Evolutionary conservation across 2,113 vertebrate genomes (phyloP), one percentile per base, ranked within the genome.

Genomic region (Takifugu flavidus): DNA sequence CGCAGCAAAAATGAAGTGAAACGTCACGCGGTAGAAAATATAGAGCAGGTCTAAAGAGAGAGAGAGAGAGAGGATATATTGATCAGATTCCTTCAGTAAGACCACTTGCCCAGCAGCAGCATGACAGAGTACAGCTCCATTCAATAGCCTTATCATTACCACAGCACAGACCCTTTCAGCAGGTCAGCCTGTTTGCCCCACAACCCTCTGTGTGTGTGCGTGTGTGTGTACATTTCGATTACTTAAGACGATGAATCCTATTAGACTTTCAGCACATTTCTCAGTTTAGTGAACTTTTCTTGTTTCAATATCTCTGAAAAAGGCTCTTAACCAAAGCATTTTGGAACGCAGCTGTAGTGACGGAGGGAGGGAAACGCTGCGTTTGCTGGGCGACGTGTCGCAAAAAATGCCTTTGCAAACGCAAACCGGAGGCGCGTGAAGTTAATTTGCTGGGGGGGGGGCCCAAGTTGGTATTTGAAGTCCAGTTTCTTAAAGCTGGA

Each of bases 141-240:
- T 85, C 88, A 75, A 88, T 83, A 85, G 61, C 67, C 82, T 83
- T 80, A 87, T 88, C 82, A 83, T 89, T 85, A 88, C 77, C 74
- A 61, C 69, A 78, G 78, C 75, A 82, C 77, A 71, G 75, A 79
- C 70, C 63, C 80, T 72, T 76, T 76, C 84, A 79, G 69, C 62
- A 71, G 82, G 87, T 84, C 79, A 83, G 55, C 62, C 70, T 70
- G 73, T 79, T 78, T 84, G 81, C 74, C 79, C 68, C 54, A 49
- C 31, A 39, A 43, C 72, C 75, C 56, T 25, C 43, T 55, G 51
- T 34, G 34, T 39, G 52, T 8, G 3, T 55, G 34, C 46, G 44
- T n/a, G 29, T 39, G 20, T 45, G 14, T 25, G 10, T 57, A 25
- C 8, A 59, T 74, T 85, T 87, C 52, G 67, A 88, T 86, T 87